phyloP scores from a whole-genome alignment of 1,140 invertebrate species.

The Epicauta chinensis region DNA sequence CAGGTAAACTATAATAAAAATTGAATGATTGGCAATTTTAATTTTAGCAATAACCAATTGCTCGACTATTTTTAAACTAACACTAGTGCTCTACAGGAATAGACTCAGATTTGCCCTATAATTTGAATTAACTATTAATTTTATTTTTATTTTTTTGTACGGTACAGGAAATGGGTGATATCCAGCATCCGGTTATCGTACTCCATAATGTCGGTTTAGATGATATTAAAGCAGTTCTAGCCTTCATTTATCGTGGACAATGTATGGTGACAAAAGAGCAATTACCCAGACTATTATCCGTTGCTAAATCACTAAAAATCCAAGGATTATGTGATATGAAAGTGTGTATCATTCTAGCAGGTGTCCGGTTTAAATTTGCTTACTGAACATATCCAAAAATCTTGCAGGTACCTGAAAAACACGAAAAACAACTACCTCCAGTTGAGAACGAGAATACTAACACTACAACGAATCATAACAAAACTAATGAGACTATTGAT shows the following conservation, averaged over 20 bases:
- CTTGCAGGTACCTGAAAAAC: conserved; percentile 18
- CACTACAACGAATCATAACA: neutral
- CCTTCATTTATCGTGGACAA: conserved; percentile 90
- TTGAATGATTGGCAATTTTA: conserved; percentile 1
- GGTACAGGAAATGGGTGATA: conserved; percentile 31
- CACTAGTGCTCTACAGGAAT: no score
- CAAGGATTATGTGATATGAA: conserved; percentile 79
- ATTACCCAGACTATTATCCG: conserved; percentile 70
- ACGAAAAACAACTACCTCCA: neutral
- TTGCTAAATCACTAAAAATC: conserved; percentile 79
- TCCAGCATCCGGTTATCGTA: conserved; percentile 74
- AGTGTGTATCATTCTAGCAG: conserved; percentile 40
- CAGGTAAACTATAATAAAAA: conserved; percentile 49
- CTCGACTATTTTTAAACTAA: conserved; percentile 10
- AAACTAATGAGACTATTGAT: no score
- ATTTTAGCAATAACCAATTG: neutral
- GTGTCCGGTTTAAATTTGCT: neutral
- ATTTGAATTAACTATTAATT: no score
- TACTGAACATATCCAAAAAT: neutral
- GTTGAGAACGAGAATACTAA: conserved; percentile 9
- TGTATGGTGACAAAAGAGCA: conserved; percentile 81
- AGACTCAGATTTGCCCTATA: neutral
- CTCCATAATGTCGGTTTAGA: conserved; percentile 73
- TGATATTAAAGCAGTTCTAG: conserved; percentile 74
- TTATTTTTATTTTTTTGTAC: no score